A percentile compares a stretch with the other conserved stretches of the same genome.
Conservation (phyloP, 2,888 invertebrate species). For the Tetragonula carbonaria region DNA sequence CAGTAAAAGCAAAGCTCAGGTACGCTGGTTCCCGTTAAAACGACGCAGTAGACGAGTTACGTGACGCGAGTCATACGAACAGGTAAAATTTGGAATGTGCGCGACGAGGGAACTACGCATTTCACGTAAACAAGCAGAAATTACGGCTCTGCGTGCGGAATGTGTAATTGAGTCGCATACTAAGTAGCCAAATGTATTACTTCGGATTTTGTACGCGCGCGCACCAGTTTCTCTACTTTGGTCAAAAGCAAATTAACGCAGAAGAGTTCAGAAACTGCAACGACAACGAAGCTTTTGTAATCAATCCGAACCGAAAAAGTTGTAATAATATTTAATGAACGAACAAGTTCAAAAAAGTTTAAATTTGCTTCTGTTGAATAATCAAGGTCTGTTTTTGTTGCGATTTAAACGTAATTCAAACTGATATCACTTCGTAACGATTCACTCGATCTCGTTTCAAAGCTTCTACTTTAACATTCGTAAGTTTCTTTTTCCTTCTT, state of each 20-base stretch:
- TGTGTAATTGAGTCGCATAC: background rate
- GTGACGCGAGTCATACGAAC: conserved; percentile 36
- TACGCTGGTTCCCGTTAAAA: conserved; percentile 27
- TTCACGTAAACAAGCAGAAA: conserved; percentile 33
- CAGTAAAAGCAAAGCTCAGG: background rate
- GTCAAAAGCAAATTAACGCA: no score
- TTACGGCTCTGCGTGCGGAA: conserved; percentile 5
- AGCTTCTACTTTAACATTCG: no score
- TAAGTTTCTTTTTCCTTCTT: no score
- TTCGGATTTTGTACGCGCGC: background rate
- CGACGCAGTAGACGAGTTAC: conserved; percentile 32
- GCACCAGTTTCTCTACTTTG: no score
- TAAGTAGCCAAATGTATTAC: background rate
- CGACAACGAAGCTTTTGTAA: background rate
- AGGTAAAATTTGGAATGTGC: conserved; percentile 13
- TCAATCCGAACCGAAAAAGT: background rate
- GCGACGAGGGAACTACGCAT: background rate
- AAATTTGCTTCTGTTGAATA: no score
- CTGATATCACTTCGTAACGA: no score
- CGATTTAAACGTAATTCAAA: no score
- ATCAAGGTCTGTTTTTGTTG: no score
- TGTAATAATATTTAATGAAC: background rate
- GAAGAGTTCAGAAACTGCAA: background rate
- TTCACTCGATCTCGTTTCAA: no score
- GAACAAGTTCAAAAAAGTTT: background rate